Conservation (phyloP, 1,140 invertebrate genomes). For the Physella acuta region DNA sequence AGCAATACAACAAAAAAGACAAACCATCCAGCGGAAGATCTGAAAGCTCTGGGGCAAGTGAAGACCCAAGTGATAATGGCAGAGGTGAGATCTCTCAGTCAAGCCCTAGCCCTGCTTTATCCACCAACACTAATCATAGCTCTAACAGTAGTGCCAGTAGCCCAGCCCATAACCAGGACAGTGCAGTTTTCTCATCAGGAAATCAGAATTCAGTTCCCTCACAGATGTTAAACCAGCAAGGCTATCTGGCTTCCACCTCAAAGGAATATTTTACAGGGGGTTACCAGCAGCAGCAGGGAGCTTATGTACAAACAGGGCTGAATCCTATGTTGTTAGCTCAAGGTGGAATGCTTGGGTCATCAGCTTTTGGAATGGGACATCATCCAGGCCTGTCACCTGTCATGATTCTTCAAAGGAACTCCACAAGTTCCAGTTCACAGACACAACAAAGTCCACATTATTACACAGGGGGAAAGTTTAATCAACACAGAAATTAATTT, state of each 20-base stretch:
- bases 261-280: background rate
- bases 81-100: constrained; percentile 12
- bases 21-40: background rate
- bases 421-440: too few relatives aligned
- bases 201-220: background rate
- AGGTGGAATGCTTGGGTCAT: too few relatives aligned
- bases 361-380: too few relatives aligned
- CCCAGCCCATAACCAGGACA: background rate
- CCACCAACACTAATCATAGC: constrained; percentile 12
- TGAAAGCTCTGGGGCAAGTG: background rate
- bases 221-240: background rate
- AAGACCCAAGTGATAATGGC: background rate
- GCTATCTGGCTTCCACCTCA: background rate
- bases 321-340: constrained; percentile 7
- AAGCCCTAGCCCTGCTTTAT: constrained; percentile 5
- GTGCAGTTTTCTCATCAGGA: background rate
- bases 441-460: too few relatives aligned
- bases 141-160: constrained; percentile 10
- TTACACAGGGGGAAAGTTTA: too few relatives aligned
- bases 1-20: constrained; percentile 6
- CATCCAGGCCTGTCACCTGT: too few relatives aligned
- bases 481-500: too few relatives aligned
- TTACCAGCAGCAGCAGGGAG: constrained; percentile 8
- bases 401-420: too few relatives aligned
- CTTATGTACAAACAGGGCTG: constrained; percentile 7